These are phyloP conservation scores for Cheilosia vernalis DNA, from an alignment of 2,888 invertebrate genomes.

Conservation along the genomic window DNA sequence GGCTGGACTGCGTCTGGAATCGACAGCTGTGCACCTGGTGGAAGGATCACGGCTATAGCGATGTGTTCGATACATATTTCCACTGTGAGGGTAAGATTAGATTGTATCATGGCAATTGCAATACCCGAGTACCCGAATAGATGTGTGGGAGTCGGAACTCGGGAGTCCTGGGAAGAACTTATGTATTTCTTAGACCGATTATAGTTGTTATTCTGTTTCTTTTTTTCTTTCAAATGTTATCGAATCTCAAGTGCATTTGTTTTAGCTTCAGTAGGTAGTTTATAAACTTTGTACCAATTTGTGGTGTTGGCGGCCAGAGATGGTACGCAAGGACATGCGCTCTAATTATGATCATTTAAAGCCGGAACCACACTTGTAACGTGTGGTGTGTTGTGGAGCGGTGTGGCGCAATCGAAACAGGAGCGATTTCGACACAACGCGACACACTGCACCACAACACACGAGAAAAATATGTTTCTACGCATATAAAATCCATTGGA, in stretches of 20 bases:
- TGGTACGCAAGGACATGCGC: background rate
- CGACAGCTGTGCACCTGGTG: conserved; percentile 93
- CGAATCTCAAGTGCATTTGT: conserved; percentile 12
- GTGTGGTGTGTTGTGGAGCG: no score
- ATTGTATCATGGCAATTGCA: conserved; percentile 90
- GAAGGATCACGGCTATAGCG: conserved; percentile 89
- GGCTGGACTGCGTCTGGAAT: conserved; percentile 91
- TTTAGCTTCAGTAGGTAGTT: background rate
- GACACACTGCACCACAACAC: no score
- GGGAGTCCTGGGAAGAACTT: background rate
- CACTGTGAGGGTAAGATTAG: conserved; percentile 87
- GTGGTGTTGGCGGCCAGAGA: background rate
- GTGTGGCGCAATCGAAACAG: no score
- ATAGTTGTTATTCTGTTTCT: background rate
- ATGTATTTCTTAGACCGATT: conserved; percentile 38
- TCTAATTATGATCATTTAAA: no score
- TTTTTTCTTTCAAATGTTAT: conserved; percentile 19
- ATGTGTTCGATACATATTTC: conserved; percentile 89
- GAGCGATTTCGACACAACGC: no score
- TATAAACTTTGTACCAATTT: background rate
- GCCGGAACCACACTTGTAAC: no score
- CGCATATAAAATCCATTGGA: no score
- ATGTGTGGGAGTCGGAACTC: background rate
- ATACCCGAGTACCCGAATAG: conserved; percentile 87
- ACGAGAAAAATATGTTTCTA: no score